phyloP scores from a whole-genome alignment of 2,797 vertebrate species.

The Malurus splendens region DNA sequence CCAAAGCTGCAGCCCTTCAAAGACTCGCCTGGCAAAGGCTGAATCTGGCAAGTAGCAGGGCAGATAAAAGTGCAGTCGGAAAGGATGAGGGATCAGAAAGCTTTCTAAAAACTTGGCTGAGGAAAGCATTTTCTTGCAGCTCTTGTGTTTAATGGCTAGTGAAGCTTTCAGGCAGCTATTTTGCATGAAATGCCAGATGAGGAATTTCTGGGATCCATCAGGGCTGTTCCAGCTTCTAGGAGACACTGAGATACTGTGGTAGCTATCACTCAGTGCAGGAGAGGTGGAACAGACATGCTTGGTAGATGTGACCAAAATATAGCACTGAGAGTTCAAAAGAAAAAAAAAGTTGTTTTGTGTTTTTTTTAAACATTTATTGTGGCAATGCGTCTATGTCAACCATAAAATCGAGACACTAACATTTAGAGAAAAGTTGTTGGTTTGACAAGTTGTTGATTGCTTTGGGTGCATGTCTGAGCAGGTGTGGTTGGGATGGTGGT shows the following conservation, averaged over 20 bases:
- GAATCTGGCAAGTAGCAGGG: neutral
- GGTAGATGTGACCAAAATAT: neutral
- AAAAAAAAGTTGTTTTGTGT: neutral
- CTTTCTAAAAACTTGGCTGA: neutral
- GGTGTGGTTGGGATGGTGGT: neutral
- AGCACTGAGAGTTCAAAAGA: neutral
- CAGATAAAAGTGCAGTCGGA: neutral
- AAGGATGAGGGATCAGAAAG: neutral
- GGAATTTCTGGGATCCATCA: neutral
- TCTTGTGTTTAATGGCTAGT: neutral
- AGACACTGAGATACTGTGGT: neutral
- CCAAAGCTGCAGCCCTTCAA: neutral
- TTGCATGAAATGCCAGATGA: neutral
- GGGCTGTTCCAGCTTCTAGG: neutral
- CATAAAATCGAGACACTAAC: neutral
- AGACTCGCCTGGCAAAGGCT: neutral
- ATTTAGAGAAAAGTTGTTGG: neutral
- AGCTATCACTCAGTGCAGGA: neutral
- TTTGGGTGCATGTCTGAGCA: neutral
- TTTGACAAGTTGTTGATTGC: neutral
- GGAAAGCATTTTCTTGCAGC: neutral
- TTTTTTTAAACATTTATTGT: neutral
- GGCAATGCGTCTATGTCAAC: neutral
- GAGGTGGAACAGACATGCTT: neutral
- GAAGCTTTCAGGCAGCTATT: conserved; percentile 10